A percentile compares a stretch with the other conserved stretches of the same genome.
These are phyloP conservation scores for Lagopus leucura DNA, from an alignment of 2,113 vertebrate species.

Conservation along the genomic window DNA sequence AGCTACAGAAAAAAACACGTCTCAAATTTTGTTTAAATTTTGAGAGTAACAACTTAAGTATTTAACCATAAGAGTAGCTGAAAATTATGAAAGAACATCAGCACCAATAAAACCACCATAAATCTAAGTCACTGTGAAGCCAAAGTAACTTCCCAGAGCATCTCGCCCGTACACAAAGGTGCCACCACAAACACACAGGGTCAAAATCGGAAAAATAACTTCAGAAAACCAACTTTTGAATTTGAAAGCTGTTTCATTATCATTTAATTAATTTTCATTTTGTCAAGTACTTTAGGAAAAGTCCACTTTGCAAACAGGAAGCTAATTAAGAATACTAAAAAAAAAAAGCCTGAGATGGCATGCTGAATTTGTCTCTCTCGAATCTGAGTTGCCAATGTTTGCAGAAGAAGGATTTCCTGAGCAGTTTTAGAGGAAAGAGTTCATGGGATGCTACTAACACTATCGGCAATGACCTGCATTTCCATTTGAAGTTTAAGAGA, in stretches of 20 bases:
- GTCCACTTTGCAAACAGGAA: background rate
- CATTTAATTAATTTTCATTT: background rate
- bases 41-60: background rate
- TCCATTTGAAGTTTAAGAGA: background rate
- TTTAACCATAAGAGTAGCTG: background rate
- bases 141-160: background rate
- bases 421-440: background rate
- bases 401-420: background rate
- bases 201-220: background rate
- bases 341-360: background rate
- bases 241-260: background rate
- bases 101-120: fast-evolving
- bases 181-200: background rate
- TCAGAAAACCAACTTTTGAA: background rate
- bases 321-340: background rate
- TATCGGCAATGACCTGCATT: background rate
- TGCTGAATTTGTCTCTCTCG: background rate
- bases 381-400: background rate
- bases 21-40: background rate
- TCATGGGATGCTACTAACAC: background rate
- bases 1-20: background rate
- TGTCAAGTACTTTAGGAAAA: background rate
- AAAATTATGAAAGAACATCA: background rate
- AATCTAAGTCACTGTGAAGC: background rate
- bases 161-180: background rate